Percentiles rank a stretch among this genome's conserved stretches.
phyloP scores from a whole-genome alignment of 2,113 vertebrate species.

The Ophiodon elongatus region DNA sequence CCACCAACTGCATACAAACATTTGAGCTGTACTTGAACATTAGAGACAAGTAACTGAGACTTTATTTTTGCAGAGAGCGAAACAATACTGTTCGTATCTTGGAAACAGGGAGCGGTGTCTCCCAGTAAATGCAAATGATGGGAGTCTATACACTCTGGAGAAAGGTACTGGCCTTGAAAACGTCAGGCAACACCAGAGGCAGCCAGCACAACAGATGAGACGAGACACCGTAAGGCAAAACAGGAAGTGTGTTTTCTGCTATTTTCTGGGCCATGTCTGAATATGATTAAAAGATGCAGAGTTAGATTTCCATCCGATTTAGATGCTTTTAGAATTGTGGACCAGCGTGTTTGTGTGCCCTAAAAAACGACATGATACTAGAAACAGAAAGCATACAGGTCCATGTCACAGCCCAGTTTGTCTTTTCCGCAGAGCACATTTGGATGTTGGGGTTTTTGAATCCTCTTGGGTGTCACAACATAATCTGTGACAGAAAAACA shows the following conservation, averaged over 20 bases:
- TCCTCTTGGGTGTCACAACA: constrained; percentile 29
- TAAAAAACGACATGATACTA: not conserved
- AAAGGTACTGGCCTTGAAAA: constrained; percentile 33
- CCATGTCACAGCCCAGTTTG: not conserved
- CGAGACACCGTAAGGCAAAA: constrained; percentile 27
- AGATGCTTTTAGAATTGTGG: constrained; percentile 29
- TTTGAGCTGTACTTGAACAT: not conserved
- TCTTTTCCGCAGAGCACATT: constrained; percentile 10
- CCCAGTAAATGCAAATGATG: constrained; percentile 51
- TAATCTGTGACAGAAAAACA: constrained; percentile 38
- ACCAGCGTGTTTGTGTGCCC: not conserved
- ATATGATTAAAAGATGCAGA: constrained; percentile 54
- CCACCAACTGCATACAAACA: not conserved
- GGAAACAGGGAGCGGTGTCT: constrained; percentile 21
- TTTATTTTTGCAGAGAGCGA: constrained; percentile 11
- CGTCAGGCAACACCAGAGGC: constrained; percentile 32
- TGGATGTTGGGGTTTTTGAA: constrained; percentile 6
- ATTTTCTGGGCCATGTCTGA: constrained; percentile 39
- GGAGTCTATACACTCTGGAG: constrained; percentile 40
- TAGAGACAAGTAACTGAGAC: not conserved
- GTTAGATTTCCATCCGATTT: constrained; percentile 33
- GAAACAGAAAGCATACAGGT: not conserved
- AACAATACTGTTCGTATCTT: constrained; percentile 22
- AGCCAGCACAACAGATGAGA: constrained; percentile 49
- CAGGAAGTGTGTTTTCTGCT: constrained; percentile 48